Conservation (phyloP, 2,113 vertebrate genomes). For the Thamnophis sirtalis region DNA sequence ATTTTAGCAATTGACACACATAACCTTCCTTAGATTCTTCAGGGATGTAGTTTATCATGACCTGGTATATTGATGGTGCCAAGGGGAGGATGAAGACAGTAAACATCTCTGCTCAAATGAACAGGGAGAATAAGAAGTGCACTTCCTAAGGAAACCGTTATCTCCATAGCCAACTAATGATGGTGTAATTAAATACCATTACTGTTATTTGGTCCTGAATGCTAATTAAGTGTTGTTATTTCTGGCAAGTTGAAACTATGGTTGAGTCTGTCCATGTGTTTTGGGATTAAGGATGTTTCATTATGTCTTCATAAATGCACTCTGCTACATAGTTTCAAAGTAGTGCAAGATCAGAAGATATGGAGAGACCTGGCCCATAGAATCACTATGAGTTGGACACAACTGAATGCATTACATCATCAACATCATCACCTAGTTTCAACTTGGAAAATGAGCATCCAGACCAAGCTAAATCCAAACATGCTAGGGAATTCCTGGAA, state of each 20-base stretch:
- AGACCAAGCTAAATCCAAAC: neutral
- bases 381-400: neutral
- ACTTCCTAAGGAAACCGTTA: neutral
- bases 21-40: neutral
- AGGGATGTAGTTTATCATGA: neutral
- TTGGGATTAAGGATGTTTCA: neutral
- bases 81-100: neutral
- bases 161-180: neutral
- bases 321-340: neutral
- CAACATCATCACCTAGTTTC: neutral
- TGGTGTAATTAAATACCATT: neutral
- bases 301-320: neutral
- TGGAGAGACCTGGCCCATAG: neutral
- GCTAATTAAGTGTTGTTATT: neutral
- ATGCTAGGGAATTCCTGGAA: neutral
- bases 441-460: neutral
- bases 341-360: neutral
- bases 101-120: neutral
- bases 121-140: neutral
- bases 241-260: neutral
- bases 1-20: neutral
- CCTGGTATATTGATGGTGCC: neutral
- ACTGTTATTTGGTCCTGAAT: neutral
- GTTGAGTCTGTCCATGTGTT: neutral
- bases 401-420: neutral